Evolutionary conservation across 2,888 invertebrate species (phyloP).

Genomic region (Ophion slaviceki): DNA sequence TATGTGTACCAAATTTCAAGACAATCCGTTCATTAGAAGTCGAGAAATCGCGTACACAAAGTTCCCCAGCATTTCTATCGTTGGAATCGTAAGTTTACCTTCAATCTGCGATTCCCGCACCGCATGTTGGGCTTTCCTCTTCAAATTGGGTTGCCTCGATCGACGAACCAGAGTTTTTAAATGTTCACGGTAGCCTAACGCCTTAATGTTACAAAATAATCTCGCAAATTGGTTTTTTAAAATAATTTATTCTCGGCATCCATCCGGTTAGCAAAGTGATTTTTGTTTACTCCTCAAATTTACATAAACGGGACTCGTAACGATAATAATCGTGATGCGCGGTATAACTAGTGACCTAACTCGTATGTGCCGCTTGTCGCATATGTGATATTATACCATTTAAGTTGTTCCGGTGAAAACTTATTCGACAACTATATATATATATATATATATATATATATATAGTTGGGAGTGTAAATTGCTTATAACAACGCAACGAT

Average conservation of each 20-base stretch:
- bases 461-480: conserved; percentile 55
- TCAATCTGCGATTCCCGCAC: too few relatives aligned
- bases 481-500: conserved; percentile 64
- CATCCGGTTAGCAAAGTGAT: conserved; percentile 38
- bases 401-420: conserved; percentile 48
- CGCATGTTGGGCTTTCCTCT: too few relatives aligned
- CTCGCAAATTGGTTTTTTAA: conserved; percentile 16
- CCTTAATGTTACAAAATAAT: conserved; percentile 57
- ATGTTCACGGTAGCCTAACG: background rate
- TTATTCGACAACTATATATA: conserved; percentile 24
- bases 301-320: conserved; percentile 35
- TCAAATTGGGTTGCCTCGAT: too few relatives aligned
- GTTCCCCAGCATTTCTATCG: too few relatives aligned
- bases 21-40: too few relatives aligned
- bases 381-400: conserved; percentile 47
- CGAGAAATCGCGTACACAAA: too few relatives aligned
- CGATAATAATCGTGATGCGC: conserved; percentile 53
- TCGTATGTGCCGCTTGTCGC: conserved; percentile 52
- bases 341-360: conserved; percentile 46
- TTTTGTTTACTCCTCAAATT: conserved; percentile 16
- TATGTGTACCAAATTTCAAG: too few relatives aligned
- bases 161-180: too few relatives aligned
- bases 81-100: too few relatives aligned
- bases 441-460: background rate
- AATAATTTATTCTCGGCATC: conserved; percentile 35